phyloP scores from a whole-genome alignment of 2,113 vertebrate genomes.

The Galeopterus variegatus region DNA sequence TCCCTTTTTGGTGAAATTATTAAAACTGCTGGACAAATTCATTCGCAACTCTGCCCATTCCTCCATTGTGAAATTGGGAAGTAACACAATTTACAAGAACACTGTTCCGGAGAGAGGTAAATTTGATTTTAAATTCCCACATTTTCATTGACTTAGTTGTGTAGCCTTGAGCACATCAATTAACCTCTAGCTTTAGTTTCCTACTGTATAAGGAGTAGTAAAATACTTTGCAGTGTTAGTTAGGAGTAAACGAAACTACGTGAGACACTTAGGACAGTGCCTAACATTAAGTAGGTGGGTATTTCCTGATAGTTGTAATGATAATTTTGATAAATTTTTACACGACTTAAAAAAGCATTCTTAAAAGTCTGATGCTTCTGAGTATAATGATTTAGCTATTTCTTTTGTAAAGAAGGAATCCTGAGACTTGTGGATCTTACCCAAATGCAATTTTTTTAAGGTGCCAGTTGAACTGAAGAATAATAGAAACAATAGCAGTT shows the following conservation, averaged over 20 bases:
- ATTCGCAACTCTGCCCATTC: not conserved
- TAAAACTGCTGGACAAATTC: not conserved
- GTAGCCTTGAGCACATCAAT: not conserved
- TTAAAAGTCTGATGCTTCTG: constrained; percentile 20
- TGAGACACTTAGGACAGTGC: not conserved
- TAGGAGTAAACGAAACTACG: not conserved
- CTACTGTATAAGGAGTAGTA: not conserved
- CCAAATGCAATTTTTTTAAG: not conserved
- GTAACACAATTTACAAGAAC: not conserved
- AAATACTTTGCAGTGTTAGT: not conserved
- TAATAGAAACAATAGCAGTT: not conserved
- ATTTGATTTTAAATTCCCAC: not conserved
- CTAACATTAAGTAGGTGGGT: not conserved
- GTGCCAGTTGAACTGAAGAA: not conserved
- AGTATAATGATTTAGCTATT: not conserved
- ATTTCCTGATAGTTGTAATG: not conserved
- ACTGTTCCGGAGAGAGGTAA: not conserved
- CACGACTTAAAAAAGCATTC: not conserved
- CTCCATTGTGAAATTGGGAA: not conserved
- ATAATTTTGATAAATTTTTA: constrained; percentile 43
- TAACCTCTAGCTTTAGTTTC: not conserved
- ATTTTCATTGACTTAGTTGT: not conserved
- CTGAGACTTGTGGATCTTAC: not conserved
- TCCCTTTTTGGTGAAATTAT: not conserved
- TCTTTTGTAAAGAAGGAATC: constrained; percentile 24